Conservation (phyloP, 2,113 vertebrate genomes). For the Gadus macrocephalus region DNA sequence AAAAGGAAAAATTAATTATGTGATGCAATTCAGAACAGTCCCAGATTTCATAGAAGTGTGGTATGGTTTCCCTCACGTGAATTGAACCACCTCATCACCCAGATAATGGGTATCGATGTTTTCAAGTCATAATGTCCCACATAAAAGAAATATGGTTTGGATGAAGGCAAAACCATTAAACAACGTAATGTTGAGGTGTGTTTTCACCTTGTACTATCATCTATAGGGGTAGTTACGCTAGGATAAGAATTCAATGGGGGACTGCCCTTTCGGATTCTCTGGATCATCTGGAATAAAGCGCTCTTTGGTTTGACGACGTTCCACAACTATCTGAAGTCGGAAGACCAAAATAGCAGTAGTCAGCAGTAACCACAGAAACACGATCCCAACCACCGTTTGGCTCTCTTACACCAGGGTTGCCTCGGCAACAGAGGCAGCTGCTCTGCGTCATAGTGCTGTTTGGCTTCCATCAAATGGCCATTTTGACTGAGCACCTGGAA, state of each 20-base stretch:
- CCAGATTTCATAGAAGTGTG: too few species aligned
- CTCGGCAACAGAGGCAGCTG: constrained; percentile 77
- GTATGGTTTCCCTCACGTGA: too few species aligned
- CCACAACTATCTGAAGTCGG: constrained; percentile 26
- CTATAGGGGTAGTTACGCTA: neutral
- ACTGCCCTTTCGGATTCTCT: constrained; percentile 7
- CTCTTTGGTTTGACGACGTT: constrained; percentile 30
- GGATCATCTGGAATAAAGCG: constrained; percentile 27
- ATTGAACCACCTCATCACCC: too few species aligned
- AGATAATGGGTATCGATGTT: too few species aligned
- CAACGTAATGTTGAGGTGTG: too few species aligned
- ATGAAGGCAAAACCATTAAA: too few species aligned
- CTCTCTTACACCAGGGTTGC: constrained; percentile 57
- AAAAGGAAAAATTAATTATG: too few species aligned
- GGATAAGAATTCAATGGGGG: neutral
- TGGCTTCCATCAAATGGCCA: constrained; percentile 50
- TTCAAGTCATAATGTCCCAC: too few species aligned
- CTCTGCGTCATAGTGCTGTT: constrained; percentile 55
- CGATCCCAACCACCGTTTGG: constrained; percentile 41
- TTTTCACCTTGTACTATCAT: too few species aligned
- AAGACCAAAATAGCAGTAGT: constrained; percentile 63
- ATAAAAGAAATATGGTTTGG: too few species aligned
- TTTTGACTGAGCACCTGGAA: constrained; percentile 40
- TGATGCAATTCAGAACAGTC: too few species aligned
- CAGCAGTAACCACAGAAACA: constrained; percentile 71